Evolutionary conservation across 2,113 vertebrate species (phyloP).

Genomic region (Enhydra lutris): DNA sequence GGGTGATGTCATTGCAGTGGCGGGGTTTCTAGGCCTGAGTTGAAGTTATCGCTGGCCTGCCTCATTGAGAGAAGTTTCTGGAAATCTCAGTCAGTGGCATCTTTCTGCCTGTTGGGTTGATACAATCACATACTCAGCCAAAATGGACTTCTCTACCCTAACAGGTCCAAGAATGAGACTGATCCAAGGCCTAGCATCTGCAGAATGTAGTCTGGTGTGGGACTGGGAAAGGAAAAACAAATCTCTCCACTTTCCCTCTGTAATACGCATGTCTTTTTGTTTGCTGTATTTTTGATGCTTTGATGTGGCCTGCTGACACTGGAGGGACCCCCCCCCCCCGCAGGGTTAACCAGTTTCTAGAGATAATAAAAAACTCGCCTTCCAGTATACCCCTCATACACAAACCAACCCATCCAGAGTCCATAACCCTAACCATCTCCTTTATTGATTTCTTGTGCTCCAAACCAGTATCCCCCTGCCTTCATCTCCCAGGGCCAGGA

Average conservation of each 20-base stretch:
- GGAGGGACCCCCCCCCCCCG: neutral
- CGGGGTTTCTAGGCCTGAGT: neutral
- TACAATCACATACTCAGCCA: neutral
- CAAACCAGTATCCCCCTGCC: neutral
- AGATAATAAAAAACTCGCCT: neutral
- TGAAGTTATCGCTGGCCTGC: neutral
- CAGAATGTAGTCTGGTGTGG: neutral
- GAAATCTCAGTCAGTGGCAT: neutral
- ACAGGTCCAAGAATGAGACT: neutral
- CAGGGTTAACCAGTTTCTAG: neutral
- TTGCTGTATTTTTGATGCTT: neutral
- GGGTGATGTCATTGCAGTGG: neutral
- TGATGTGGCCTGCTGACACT: neutral
- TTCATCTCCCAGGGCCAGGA: neutral
- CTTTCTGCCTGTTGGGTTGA: neutral
- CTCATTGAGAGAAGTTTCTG: neutral
- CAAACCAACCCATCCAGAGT: neutral
- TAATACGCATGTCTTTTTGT: neutral
- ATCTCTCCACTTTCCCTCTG: neutral
- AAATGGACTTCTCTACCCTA: neutral
- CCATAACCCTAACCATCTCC: neutral
- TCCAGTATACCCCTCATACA: neutral
- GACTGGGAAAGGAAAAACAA: neutral
- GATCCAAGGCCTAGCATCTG: neutral
- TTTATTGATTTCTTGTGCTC: neutral